These are phyloP conservation scores for Harmothoe impar DNA, from an alignment of 2,888 invertebrate species.

Conservation along the genomic window DNA sequence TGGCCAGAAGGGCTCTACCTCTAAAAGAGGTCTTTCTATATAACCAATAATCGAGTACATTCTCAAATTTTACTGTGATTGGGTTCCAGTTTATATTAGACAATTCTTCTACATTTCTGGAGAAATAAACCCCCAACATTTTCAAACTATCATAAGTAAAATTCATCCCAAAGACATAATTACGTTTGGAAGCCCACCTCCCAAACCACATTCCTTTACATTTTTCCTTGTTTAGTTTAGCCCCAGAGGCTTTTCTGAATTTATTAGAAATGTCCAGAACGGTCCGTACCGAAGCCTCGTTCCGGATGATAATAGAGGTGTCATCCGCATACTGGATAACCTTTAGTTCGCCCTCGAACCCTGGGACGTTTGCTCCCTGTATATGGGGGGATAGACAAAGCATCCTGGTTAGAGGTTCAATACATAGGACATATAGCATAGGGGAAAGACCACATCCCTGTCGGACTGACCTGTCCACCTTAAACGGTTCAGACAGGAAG, in stretches of 20 bases:
- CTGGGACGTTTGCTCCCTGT: not conserved
- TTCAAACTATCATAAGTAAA: not conserved
- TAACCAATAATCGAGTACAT: not conserved
- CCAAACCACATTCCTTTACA: slow-evolving; percentile 2
- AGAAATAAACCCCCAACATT: not conserved
- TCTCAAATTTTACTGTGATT: not conserved
- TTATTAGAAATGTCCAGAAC: not conserved
- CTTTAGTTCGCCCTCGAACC: not conserved
- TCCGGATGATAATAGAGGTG: not conserved
- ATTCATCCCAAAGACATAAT: not conserved
- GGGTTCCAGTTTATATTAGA: not conserved
- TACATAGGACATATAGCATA: slow-evolving; percentile 23
- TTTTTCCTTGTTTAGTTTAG: not conserved
- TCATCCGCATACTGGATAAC: slow-evolving; percentile 40
- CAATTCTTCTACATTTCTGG: not conserved
- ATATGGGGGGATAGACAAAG: not conserved
- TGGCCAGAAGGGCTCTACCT: not conserved
- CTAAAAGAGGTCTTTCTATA: not conserved
- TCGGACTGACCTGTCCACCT: not conserved
- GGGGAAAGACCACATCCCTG: slow-evolving; percentile 44
- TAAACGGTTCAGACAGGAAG: not conserved
- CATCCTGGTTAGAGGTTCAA: not conserved
- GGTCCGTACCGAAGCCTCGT: not conserved
- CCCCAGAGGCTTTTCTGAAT: slow-evolving; percentile 5
- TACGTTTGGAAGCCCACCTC: no score